These are phyloP conservation scores for Euzetes globulus DNA, from an alignment of 2,888 invertebrate genomes.

Conservation along the genomic window DNA sequence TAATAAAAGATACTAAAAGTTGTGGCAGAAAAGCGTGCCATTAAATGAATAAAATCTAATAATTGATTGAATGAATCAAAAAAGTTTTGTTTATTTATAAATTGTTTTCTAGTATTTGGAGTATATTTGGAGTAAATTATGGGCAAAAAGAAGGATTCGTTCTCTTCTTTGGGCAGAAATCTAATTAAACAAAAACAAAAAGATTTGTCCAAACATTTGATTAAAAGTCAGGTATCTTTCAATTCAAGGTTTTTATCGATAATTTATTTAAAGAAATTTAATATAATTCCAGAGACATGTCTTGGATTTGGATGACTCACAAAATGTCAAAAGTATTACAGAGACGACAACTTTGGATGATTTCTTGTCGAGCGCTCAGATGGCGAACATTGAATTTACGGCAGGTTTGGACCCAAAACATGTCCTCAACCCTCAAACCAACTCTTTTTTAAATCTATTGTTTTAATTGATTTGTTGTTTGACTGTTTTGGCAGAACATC, in stretches of 20 bases:
- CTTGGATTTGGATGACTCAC: constrained; percentile 76
- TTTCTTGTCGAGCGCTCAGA: constrained; percentile 85
- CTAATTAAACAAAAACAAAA: constrained; percentile 11
- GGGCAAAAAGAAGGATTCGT: not conserved
- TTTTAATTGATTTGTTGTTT: constrained; percentile 27
- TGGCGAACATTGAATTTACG: constrained; percentile 85
- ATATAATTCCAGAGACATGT: constrained; percentile 54
- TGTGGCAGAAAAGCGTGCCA: no score
- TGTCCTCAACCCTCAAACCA: no score
- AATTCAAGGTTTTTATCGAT: not conserved
- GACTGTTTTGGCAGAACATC: constrained; percentile 63
- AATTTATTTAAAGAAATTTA: no score
- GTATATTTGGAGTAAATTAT: no score
- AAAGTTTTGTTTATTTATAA: no score
- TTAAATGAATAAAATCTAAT: no score
- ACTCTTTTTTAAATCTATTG: no score
- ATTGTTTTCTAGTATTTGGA: no score
- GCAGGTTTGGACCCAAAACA: constrained; percentile 48
- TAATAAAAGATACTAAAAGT: no score
- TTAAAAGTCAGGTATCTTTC: not conserved
- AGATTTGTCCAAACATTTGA: not conserved
- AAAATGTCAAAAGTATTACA: constrained; percentile 84
- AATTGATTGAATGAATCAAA: no score
- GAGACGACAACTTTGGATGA: constrained; percentile 95
- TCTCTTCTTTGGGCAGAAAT: not conserved